Conservation (phyloP, 92 coral and sea anemone genomes). For the Porites divaricata region DNA sequence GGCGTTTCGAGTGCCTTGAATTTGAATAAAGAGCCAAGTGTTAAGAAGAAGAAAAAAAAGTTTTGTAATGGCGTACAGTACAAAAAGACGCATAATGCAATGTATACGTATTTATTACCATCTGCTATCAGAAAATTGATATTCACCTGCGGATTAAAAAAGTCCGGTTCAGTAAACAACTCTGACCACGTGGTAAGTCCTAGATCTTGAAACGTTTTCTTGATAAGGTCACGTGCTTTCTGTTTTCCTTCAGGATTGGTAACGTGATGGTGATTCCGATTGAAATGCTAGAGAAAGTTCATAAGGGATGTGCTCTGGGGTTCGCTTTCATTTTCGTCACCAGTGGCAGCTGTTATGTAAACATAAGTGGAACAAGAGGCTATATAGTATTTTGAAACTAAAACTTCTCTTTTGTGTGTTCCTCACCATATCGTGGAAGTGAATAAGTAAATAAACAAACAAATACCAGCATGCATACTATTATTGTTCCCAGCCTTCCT, state of each 20-base stretch:
- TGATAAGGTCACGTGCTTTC: conserved; percentile 58
- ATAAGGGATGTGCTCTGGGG: conserved; percentile 19
- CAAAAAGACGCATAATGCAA: too few species aligned
- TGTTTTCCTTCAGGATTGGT: conserved; percentile 48
- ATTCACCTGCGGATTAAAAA: conserved; percentile 17
- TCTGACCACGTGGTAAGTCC: conserved; percentile 76
- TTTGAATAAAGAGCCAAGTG: too few species aligned
- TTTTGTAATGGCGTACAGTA: too few species aligned
- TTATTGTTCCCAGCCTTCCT: too few species aligned
- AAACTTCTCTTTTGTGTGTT: too few species aligned
- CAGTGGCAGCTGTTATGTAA: conserved; percentile 23
- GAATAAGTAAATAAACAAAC: too few species aligned
- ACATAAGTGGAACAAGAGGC: too few species aligned
- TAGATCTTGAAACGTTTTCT: conserved; percentile 48
- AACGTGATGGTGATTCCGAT: conserved; percentile 49
- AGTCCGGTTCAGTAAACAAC: conserved; percentile 9
- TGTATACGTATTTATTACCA: not conserved
- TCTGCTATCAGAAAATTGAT: not conserved
- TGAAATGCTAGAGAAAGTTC: conserved; percentile 52
- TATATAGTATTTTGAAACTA: too few species aligned
- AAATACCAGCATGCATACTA: too few species aligned
- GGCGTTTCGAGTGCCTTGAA: too few species aligned
- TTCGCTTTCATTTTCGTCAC: conserved; percentile 11
- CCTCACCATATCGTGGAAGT: too few species aligned
- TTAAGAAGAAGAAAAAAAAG: too few species aligned